Evolutionary conservation across 2,113 vertebrate species (phyloP).

Genomic region (Hippocampus guttulatus): DNA sequence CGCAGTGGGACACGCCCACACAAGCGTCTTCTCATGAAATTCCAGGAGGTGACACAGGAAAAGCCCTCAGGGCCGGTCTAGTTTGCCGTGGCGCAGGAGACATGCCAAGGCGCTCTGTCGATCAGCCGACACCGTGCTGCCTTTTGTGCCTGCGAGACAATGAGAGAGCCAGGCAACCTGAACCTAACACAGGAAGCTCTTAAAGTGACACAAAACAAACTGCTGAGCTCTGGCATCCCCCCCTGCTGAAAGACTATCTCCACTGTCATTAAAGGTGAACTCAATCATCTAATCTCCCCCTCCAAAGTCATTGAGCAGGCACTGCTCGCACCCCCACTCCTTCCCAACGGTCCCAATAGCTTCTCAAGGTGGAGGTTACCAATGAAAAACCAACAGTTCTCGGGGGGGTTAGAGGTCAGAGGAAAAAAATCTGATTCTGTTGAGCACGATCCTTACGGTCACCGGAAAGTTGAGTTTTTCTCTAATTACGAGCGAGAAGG

Average conservation of each 20-base stretch:
- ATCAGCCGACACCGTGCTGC: slow-evolving; percentile 57
- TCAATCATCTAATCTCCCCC: slow-evolving; percentile 68
- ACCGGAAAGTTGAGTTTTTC: slow-evolving; percentile 44
- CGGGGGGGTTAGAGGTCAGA: slow-evolving; percentile 62
- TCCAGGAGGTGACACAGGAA: slow-evolving; percentile 40
- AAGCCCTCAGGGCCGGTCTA: slow-evolving; percentile 43
- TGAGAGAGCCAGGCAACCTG: slow-evolving; percentile 70
- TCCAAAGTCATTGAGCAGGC: slow-evolving; percentile 66
- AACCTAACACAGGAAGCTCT: slow-evolving; percentile 79
- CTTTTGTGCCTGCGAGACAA: slow-evolving; percentile 68
- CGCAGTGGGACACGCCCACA: slow-evolving; percentile 22
- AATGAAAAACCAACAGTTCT: slow-evolving; percentile 62
- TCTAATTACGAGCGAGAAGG: slow-evolving; percentile 31
- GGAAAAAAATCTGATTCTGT: slow-evolving; percentile 43
- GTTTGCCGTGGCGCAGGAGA: slow-evolving; percentile 48
- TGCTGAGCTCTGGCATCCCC: slow-evolving; percentile 72
- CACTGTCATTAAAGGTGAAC: slow-evolving; percentile 71
- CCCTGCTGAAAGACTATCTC: slow-evolving; percentile 74
- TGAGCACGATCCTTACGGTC: slow-evolving; percentile 29
- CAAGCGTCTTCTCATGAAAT: slow-evolving; percentile 42
- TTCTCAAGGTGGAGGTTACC: slow-evolving; percentile 37
- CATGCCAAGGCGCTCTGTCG: slow-evolving; percentile 42
- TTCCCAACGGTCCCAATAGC: slow-evolving; percentile 16
- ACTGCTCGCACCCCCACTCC: slow-evolving; percentile 26
- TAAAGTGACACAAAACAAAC: slow-evolving; percentile 74